These are phyloP conservation scores for Dryas iulia DNA, from an alignment of 1,140 invertebrate species.

Conservation along the genomic window DNA sequence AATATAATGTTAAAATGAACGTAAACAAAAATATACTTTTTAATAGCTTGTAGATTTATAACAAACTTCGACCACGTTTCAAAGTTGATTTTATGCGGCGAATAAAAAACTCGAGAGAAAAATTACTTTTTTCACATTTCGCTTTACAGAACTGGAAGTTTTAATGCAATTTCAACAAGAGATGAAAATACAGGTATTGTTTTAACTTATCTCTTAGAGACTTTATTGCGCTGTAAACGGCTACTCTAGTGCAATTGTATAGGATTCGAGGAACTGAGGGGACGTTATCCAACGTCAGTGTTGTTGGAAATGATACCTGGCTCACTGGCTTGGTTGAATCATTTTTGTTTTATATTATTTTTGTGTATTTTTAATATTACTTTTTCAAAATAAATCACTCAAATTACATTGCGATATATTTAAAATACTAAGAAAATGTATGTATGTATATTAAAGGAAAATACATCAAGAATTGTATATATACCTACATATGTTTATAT, in stretches of 20 bases:
- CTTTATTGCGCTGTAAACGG: constrained; percentile 4
- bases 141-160: constrained; percentile 14
- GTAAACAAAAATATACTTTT: constrained; percentile 1
- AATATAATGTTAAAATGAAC: not conserved
- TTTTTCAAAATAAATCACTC: no score
- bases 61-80: constrained; percentile 24
- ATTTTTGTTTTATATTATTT: not conserved
- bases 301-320: not conserved
- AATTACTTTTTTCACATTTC: constrained; percentile 21
- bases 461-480: no score
- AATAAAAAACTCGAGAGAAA: constrained; percentile 24
- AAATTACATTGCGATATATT: no score
- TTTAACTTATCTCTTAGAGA: constrained; percentile 17
- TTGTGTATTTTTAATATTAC: not conserved
- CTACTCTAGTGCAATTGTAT: not conserved
- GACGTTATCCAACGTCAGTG: not conserved
- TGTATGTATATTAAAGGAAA: no score
- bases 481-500: no score
- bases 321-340: not conserved
- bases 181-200: constrained; percentile 20
- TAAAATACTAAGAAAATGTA: no score
- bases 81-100: constrained; percentile 22
- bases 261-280: not conserved
- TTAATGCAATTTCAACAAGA: constrained; percentile 25
- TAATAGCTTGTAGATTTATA: constrained; percentile 15